Base-by-base conservation (phyloP, 2,113 vertebrate species). In the Epinephelus moara region DNA sequence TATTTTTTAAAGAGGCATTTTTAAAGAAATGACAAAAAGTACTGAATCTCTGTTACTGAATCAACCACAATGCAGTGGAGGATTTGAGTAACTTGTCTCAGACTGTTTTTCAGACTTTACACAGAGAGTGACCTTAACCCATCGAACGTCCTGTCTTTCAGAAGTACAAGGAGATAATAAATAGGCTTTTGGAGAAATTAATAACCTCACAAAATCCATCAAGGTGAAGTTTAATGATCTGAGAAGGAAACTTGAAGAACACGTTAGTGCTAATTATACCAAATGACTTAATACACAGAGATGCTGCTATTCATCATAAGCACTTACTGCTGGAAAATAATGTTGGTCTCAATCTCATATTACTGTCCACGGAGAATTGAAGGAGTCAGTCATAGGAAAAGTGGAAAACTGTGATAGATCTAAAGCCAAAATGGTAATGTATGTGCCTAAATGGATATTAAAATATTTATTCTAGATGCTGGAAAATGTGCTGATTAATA, bases 191-290 rank as follows among this genome's bases (percentile, higher is more conserved):
- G 49, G 52, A 75, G 60, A 79, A 81, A 89, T 86, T n/a, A 88
- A 86, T 81, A 68, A 75, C 64, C 70, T 88, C 70, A 75, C 67
- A 72, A 64, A 72, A 85, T 74, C 84, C 42, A 71, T 88, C 85
- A 88, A 89, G 85, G 85, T 85, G 83, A 85, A 78, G 52, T 71
- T 85, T 88, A 80, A 88, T 73, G 75, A 85, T 76, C 30, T 55
- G 74, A 59, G 69, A 68, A 70, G 62, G 80, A 70, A 85, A 68
- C 21, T 79, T 85, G 62, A 78, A 80, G 71, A 80, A 79, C 68
- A 55, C 18, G 25, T 18, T 57, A 49, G 25, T 45, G 33, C 56
- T 83, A 88, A 85, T 81, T 84, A 59, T 49, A 33, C 7, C 49
- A 80, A 88, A 87, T 80, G 52, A 75, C 57, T 70, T 74, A 33